Conservation (phyloP, 2,113 vertebrate genomes). For the Neogale vison region DNA sequence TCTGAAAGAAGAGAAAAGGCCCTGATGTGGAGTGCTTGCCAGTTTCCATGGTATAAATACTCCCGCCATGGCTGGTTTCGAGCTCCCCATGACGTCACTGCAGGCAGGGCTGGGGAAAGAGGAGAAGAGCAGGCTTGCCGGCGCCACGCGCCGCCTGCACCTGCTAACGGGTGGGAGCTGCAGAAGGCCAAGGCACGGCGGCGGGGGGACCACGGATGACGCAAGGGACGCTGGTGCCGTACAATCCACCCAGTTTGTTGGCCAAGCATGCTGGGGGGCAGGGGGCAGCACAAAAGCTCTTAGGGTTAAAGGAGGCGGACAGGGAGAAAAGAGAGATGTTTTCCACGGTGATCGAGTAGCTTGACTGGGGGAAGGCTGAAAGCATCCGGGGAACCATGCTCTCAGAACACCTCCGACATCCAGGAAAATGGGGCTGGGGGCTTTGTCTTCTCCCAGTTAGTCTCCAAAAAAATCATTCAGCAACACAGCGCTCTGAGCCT, state of each 20-base stretch:
- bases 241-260: accelerated
- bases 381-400: not conserved
- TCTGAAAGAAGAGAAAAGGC: not conserved
- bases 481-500: not conserved
- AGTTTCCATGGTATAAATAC: not conserved
- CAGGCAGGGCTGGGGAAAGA: not conserved
- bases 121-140: accelerated
- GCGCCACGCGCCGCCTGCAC: not conserved
- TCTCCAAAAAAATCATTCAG: not conserved
- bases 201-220: not conserved
- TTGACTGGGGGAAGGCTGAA: not conserved
- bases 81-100: not conserved
- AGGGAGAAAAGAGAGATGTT: too few relatives aligned
- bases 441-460: not conserved
- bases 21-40: not conserved
- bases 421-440: not conserved
- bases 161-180: not conserved
- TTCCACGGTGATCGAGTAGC: not conserved
- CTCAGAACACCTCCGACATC: accelerated
- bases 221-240: accelerated
- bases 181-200: not conserved
- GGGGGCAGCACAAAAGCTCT: not conserved
- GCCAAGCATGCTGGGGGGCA: not conserved
- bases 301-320: not conserved
- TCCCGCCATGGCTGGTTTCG: not conserved